Evolutionary conservation across 1,140 invertebrate species (phyloP).

Genomic region (Vollenhovia emeryi): DNA sequence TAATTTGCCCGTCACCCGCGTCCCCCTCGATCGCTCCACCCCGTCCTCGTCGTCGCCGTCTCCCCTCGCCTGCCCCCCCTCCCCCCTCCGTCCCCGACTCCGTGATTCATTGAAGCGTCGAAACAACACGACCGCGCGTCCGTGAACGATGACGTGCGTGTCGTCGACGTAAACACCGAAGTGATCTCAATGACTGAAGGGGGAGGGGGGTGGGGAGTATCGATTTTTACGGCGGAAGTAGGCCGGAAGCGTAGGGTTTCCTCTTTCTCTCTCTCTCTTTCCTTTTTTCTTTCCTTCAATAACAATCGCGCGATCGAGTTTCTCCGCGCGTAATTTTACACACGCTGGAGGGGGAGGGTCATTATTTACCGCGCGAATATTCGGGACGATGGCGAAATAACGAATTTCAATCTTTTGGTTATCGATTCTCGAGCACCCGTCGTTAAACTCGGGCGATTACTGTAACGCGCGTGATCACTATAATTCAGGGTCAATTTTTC

Average conservation of each 20-base stretch:
- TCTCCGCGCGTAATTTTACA: not conserved
- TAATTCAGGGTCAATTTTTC: not conserved
- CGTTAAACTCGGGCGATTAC: not conserved
- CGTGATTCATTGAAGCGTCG: conserved; percentile 42
- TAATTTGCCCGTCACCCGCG: conserved; percentile 21
- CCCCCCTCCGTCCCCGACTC: not conserved
- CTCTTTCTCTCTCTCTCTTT: not conserved
- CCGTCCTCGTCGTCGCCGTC: not conserved
- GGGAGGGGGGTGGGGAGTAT: too few species aligned
- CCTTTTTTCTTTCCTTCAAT: not conserved
- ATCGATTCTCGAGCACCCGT: not conserved
- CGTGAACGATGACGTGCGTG: conserved; percentile 40
- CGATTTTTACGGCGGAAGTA: conserved; percentile 4
- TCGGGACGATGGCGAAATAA: not conserved
- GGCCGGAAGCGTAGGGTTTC: conserved; percentile 18
- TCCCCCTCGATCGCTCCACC: too few species aligned
- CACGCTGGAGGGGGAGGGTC: not conserved
- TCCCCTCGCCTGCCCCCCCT: too few species aligned
- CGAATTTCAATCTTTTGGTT: not conserved
- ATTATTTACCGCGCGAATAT: not conserved
- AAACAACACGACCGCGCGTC: conserved; percentile 16
- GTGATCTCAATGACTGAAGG: conserved; percentile 41
- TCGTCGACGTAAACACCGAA: conserved; percentile 24
- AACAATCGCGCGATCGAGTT: not conserved
- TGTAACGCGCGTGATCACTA: conserved; percentile 3